These are phyloP conservation scores for Leptodirus hochenwartii DNA, from an alignment of 2,888 invertebrate species.

Conservation along the genomic window DNA sequence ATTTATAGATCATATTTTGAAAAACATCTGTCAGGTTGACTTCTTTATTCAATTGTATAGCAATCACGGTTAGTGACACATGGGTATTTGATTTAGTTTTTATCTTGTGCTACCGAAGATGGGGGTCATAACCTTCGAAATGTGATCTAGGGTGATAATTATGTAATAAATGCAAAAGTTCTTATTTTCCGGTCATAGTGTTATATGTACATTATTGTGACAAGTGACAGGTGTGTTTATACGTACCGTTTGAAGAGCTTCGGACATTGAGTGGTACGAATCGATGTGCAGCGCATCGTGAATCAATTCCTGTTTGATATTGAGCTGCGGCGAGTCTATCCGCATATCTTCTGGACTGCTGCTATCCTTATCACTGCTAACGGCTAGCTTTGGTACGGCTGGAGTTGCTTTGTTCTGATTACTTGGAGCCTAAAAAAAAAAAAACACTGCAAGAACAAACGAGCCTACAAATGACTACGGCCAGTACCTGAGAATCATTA, in stretches of 20 bases:
- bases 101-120: too few relatives aligned
- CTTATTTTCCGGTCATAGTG: too few relatives aligned
- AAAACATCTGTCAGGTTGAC: too few relatives aligned
- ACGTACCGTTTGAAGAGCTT: slow-evolving; percentile 29
- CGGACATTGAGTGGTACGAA: slow-evolving; percentile 28
- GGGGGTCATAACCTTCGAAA: too few relatives aligned
- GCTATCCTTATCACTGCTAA: slow-evolving; percentile 34
- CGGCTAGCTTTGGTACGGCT: slow-evolving; percentile 45
- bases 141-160: too few relatives aligned
- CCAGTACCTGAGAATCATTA: slow-evolving; percentile 45
- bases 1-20: too few relatives aligned
- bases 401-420: slow-evolving; percentile 49
- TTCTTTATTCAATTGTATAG: too few relatives aligned
- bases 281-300: slow-evolving; percentile 26
- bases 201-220: too few relatives aligned
- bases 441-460: slow-evolving; percentile 8
- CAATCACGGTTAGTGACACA: too few relatives aligned
- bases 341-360: slow-evolving; percentile 33
- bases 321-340: slow-evolving; percentile 32
- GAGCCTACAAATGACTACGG: neutral
- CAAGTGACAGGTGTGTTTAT: too few relatives aligned
- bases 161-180: too few relatives aligned
- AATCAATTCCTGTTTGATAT: slow-evolving; percentile 44
- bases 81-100: too few relatives aligned
- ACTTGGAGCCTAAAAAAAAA: slow-evolving; percentile 34